phyloP scores from a whole-genome alignment of 2,113 vertebrate genomes.

The Chelonoidis abingdonii region DNA sequence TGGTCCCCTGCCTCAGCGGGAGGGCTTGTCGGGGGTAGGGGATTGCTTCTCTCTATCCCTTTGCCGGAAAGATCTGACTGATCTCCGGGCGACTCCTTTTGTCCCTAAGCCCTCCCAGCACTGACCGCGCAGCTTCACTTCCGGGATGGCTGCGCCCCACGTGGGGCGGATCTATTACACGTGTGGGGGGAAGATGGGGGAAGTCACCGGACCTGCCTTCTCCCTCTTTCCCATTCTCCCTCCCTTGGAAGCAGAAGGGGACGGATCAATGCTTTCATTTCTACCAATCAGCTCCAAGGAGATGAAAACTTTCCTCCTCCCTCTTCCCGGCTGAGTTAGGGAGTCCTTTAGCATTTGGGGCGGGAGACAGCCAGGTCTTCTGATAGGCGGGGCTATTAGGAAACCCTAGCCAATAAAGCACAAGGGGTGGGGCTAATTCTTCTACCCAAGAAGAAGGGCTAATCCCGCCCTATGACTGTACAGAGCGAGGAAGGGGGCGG shows the following conservation, averaged over 20 bases:
- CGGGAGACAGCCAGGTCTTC: neutral
- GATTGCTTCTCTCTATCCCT: neutral
- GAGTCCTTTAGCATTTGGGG: neutral
- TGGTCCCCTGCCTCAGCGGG: too few relatives aligned
- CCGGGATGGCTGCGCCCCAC: neutral
- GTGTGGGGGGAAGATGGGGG: too few relatives aligned
- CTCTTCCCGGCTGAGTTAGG: neutral
- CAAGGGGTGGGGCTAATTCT: neutral
- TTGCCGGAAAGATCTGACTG: too few relatives aligned
- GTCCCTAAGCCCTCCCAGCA: neutral
- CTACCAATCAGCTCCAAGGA: neutral
- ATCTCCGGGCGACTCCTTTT: neutral
- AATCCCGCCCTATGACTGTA: neutral
- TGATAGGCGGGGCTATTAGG: neutral
- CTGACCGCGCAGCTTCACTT: neutral
- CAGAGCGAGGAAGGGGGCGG: neutral
- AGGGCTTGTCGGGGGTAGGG: neutral
- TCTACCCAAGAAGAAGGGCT: neutral
- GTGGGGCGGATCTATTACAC: neutral
- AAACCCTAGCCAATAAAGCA: neutral
- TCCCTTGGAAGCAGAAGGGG: neutral
- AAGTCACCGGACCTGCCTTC: neutral
- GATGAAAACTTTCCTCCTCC: neutral
- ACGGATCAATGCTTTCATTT: neutral
- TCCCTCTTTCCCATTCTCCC: neutral